Evolutionary conservation across 2,113 vertebrate species (phyloP), one percentile per base, ranked within the genome.

Genomic region (Gymnarchus niloticus): DNA sequence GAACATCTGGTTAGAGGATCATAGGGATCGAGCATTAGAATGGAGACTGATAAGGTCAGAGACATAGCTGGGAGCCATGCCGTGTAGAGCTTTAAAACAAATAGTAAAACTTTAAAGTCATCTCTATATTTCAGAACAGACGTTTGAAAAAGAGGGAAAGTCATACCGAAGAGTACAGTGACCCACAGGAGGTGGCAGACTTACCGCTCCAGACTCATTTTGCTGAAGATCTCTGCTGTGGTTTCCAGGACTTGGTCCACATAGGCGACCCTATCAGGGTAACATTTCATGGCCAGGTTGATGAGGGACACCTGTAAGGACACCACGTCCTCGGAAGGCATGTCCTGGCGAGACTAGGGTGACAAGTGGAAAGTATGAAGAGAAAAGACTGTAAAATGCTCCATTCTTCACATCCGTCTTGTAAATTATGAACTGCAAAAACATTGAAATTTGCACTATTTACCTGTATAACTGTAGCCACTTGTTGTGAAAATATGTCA

Each of bases 211-310:
- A 99, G 91, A 91, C 99, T 99, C 85, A 99, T 97, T 87, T 98
- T 99, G 93, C 97, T 99, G 90, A 99, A 99, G 88, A 99, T 99
- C 89, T 99, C 97, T 91, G 98, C 97, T 0, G 98, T 99, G 88
- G 97, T 99, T 91, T 99, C 97, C 86, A 99, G 90, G 86, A 99
- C 98, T 89, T 98, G 99, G 90, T 99, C 98, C 12, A 99, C 97
- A 77, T 99, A 99, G 91, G 99, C 98, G 23, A 99, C 97, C 6
- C 98, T 96, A 7, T 99, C 97, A 0, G 98, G 98, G 91, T 99
- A 99, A 90, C 98, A 99, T 85, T 99, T 99, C 97, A 99, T 99
- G n/a, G 98, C 98, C 90, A 99, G 91, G 88, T 99, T 99, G 89
- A 99, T 99, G 87, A 99, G 98, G 41, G 98, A 99, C 76, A 99